Conservation (phyloP, 2,797 vertebrate genomes). For the Okamejei kenojei region DNA sequence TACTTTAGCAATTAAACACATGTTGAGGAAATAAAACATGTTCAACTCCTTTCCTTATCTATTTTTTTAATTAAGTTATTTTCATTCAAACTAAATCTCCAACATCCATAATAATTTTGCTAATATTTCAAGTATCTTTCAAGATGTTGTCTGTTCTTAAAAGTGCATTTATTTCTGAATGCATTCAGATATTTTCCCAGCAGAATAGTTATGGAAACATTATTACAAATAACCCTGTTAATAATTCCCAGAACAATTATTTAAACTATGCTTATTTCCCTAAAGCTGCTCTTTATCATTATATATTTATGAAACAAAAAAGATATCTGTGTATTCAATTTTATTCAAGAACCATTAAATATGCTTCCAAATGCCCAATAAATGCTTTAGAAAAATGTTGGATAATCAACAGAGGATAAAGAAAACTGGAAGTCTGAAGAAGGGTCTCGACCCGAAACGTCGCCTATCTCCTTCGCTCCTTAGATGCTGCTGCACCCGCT, state of each 20-base stretch:
- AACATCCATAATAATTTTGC: background rate
- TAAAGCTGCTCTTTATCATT: constrained; percentile 12
- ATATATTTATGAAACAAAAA: background rate
- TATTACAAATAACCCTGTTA: constrained; percentile 10
- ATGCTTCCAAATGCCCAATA: background rate
- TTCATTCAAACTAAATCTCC: background rate
- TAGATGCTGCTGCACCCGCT: too few species aligned
- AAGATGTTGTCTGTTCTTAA: background rate
- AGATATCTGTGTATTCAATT: background rate
- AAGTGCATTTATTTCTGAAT: constrained; percentile 16
- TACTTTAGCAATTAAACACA: too few species aligned
- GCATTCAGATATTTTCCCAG: constrained; percentile 10
- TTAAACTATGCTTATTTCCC: background rate
- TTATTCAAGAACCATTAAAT: background rate
- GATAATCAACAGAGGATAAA: background rate
- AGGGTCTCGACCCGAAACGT: too few species aligned
- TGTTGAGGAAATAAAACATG: background rate
- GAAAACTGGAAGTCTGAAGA: too few species aligned
- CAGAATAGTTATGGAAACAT: constrained; percentile 5
- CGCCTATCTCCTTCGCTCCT: too few species aligned
- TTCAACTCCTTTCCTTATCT: too few species aligned
- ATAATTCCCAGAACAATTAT: background rate
- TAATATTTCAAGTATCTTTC: background rate
- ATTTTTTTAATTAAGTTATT: background rate
- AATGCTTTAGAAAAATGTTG: background rate